Conservation (phyloP, 2,888 invertebrate genomes). For the Hypselothyrea guttata region DNA sequence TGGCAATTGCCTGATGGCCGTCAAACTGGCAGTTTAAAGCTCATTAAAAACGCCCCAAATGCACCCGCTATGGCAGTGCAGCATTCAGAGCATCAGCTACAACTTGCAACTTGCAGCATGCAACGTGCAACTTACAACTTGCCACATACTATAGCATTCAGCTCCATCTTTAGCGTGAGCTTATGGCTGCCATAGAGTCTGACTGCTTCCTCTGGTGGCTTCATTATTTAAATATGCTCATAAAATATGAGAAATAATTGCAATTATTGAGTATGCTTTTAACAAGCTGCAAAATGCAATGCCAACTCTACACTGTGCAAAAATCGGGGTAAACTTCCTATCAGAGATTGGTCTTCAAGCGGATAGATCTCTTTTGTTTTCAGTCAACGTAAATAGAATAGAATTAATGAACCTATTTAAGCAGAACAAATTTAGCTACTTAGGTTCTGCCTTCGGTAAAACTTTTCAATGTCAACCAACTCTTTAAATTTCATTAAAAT, state of each 20-base stretch:
- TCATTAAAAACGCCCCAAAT: conserved; percentile 70
- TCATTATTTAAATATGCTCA: conserved; percentile 66
- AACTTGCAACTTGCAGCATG: background rate
- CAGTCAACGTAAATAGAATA: no score
- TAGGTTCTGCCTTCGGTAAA: no score
- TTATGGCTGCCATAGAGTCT: no score
- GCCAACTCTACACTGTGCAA: conserved; percentile 24
- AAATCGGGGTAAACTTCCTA: no score
- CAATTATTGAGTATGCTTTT: conserved; percentile 65
- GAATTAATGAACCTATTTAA: no score
- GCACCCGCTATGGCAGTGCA: conserved; percentile 50
- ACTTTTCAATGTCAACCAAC: no score
- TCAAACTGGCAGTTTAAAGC: conserved; percentile 57
- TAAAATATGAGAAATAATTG: conserved; percentile 74
- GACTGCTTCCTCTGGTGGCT: conserved; percentile 33
- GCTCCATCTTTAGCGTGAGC: background rate
- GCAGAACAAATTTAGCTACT: no score
- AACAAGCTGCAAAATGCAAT: conserved; percentile 46
- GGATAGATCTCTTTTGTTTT: no score
- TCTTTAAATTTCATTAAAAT: no score
- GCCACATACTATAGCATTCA: background rate
- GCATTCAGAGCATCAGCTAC: conserved; percentile 9
- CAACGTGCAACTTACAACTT: background rate
- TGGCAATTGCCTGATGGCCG: conserved; percentile 26
- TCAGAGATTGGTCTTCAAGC: no score